Percentiles rank a stretch among this genome's conserved stretches.
Conservation (phyloP, 2,888 invertebrate species). For the Acleris literana region DNA sequence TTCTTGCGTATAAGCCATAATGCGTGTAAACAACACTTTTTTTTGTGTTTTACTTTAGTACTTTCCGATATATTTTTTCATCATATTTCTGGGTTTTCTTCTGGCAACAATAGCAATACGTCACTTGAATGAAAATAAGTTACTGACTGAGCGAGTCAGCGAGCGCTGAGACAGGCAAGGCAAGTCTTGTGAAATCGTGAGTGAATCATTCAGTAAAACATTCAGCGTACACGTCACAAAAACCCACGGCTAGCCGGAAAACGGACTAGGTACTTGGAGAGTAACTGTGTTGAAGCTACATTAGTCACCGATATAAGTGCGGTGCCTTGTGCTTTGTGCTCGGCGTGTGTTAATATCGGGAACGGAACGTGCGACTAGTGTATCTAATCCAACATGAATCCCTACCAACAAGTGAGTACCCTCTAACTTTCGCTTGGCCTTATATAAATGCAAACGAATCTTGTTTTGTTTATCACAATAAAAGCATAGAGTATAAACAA, state of each 20-base stretch:
- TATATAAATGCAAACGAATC: conserved; percentile 30
- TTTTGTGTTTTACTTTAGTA: no score
- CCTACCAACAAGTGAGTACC: conserved; percentile 68
- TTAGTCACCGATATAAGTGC: conserved; percentile 23
- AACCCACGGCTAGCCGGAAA: conserved; percentile 24
- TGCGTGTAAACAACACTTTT: no score
- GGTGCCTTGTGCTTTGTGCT: background rate
- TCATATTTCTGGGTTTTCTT: no score
- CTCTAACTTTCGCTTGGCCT: conserved; percentile 29
- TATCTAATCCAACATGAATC: conserved; percentile 65
- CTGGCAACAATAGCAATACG: no score
- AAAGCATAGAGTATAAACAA: conserved; percentile 18
- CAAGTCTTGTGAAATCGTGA: background rate
- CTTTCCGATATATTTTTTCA: no score
- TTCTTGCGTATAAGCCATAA: no score
- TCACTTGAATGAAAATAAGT: no score
- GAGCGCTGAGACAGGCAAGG: background rate
- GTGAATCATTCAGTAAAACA: conserved; percentile 8
- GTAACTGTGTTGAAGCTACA: conserved; percentile 21
- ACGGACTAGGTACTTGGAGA: conserved; percentile 6
- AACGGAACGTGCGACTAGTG: conserved; percentile 9
- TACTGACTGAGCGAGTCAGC: conserved; percentile 1
- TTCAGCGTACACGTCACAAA: conserved; percentile 27
- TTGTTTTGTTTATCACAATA: conserved; percentile 73
- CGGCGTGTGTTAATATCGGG: background rate